Evolutionary conservation across 2,797 vertebrate genomes (phyloP), one percentile per base, ranked within the genome.

Genomic region (Coreius guichenoti): DNA sequence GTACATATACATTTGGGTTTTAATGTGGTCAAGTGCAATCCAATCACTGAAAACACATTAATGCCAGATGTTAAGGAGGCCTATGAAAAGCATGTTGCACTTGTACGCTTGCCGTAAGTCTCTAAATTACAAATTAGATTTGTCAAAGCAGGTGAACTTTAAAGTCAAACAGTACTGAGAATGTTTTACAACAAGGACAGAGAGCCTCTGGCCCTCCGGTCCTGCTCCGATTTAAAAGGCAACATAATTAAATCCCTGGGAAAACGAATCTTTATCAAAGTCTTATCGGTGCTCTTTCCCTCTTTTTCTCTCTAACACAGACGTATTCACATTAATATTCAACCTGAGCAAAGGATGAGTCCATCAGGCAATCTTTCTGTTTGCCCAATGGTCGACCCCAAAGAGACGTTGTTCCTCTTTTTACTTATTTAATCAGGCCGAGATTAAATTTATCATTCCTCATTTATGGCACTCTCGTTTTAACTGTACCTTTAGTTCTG

Each of bases 381-480:
- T 54, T 74, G 81, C 85, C 77, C 83, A 72, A 68, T 83, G 84
- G 54, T 76, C 67, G 82, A 86, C 82, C 84, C 82, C 81, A 84
- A 84, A 85, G 87, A 73, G 49, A 81, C 49, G n/a, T 75, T 54
- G 63, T 75, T 54, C 65, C 65, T 87, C 82, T 82, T 69, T 58
- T 54, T 72, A 33, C 87, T 88, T 90, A 89, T 91, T 92, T 91
- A 92, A 92, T 89, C 90, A 88, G 81, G 31, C 31, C 49, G 56
- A 90, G 90, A 90, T 92, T 87, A 91, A 84, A 89, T 88, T 90
- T 90, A 92, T 91, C 89, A 78, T 87, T 88, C 77, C 85, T 87
- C 87, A 68, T 83, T 89, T 85, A 82, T 49, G 56, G 82, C 86
- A 81, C 86, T 79, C 86, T 86, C 80, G 33, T 85, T 85, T 88